phyloP scores from a whole-genome alignment of 2,888 invertebrate genomes.

The Rosalia funebris region DNA sequence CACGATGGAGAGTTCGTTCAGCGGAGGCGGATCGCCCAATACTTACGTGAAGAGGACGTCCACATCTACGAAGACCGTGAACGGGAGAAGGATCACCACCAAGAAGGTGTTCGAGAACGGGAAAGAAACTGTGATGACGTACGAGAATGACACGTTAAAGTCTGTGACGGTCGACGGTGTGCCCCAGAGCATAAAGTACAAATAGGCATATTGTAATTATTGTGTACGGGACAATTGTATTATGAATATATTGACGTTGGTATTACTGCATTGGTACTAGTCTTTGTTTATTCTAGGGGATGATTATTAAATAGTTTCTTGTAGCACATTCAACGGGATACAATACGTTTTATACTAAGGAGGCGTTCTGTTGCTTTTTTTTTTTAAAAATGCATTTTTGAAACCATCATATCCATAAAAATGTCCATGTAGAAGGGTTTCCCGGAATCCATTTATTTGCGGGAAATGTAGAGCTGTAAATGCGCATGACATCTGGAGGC shows the following conservation, averaged over 20 bases:
- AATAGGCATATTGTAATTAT: background rate
- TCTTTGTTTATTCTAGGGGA: background rate
- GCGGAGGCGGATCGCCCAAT: conserved; percentile 7
- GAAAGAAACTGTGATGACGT: conserved; percentile 32
- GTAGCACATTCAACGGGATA: too few species aligned
- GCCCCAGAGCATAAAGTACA: conserved; percentile 33
- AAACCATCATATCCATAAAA: too few species aligned
- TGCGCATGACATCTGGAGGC: too few species aligned
- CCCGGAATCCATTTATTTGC: too few species aligned
- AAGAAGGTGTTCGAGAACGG: conserved; percentile 37
- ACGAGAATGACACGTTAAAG: conserved; percentile 37
- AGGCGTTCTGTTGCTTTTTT: too few species aligned
- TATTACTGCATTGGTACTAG: background rate
- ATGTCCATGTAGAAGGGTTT: too few species aligned
- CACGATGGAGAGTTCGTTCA: conserved; percentile 30
- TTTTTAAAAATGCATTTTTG: too few species aligned
- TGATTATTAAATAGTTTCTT: too few species aligned
- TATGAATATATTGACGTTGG: background rate
- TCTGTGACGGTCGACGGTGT: conserved; percentile 35
- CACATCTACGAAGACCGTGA: conserved; percentile 32
- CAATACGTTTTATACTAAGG: too few species aligned
- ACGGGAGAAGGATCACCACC: conserved; percentile 37
- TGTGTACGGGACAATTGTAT: background rate
- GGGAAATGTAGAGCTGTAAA: too few species aligned
- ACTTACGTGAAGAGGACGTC: conserved; percentile 34